These are phyloP conservation scores for Oostethus manadensis DNA, from an alignment of 2,113 vertebrate genomes.

Conservation along the genomic window DNA sequence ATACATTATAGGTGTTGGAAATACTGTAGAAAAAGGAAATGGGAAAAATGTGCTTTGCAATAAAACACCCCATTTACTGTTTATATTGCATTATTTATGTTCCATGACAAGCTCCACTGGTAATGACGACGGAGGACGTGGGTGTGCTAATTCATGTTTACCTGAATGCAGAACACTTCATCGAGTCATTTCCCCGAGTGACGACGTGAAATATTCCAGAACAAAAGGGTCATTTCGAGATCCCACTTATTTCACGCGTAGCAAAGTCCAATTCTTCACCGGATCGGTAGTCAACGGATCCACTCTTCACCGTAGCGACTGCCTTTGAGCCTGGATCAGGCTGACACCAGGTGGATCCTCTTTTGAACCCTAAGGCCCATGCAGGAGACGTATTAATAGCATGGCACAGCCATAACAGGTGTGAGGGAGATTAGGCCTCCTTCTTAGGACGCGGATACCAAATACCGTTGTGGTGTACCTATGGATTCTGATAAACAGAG, in stretches of 20 bases:
- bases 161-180: neutral
- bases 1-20: neutral
- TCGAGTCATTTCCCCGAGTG: neutral
- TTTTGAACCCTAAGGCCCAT: constrained; percentile 20
- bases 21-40: neutral
- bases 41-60: neutral
- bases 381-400: constrained; percentile 51
- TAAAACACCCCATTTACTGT: neutral
- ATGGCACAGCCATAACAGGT: constrained; percentile 44
- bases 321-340: constrained; percentile 18
- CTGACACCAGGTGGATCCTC: constrained; percentile 43
- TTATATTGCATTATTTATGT: neutral
- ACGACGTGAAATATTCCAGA: neutral
- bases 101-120: neutral
- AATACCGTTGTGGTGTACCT: neutral
- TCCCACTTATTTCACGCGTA: constrained; percentile 1
- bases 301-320: constrained; percentile 1
- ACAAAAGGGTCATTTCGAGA: neutral
- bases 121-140: neutral
- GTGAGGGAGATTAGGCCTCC: constrained; percentile 56
- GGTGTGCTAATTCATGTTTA: constrained; percentile 1
- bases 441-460: neutral
- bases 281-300: neutral
- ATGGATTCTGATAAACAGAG: neutral
- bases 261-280: neutral